Evolutionary conservation across 1,140 invertebrate genomes (phyloP), one percentile per base, ranked within the genome.

Genomic region (Hyles euphorbiae): DNA sequence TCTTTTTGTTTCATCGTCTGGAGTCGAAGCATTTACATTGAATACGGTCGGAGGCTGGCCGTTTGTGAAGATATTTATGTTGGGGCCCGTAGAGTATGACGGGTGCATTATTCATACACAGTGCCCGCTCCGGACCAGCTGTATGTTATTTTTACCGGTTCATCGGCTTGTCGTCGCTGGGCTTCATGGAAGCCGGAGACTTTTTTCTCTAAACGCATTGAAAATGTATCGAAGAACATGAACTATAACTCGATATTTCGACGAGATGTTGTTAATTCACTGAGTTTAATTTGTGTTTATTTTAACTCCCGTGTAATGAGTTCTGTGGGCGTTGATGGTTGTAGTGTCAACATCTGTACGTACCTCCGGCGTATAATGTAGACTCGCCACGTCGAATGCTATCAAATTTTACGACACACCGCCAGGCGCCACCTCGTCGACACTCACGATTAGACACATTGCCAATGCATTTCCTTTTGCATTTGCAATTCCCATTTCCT

Each of bases 1-100:
- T 88, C 60, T 78, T 88, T 88, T 88, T 88, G 83, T 88, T 88
- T 85, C 73, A 82, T 72, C 83, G 83, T 85, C 85, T 85, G 85
- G 73, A 78, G 71, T 76, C 78, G 81, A 68, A 63, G 73, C 81
- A 87, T 87, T 88, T 84, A 88, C 85, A 87, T 88, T 88, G 81
- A 88, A 88, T 88, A 81, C 72, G 74, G 72, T 80, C 76, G 77
- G 82, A 79, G 80, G 81, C 80, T 79, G 83, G 69, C 60, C 71
- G 74, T 69, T 81, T 65, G 74, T 74, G 59, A 67, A 61, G 78
- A 83, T 87, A 86, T 88, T 88, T 88, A 88, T 88, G 81, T 82
- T 71, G 75, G 74, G 79, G 70, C 75, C 67, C 72, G 78, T 65
- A 48, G 72, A 73, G 79, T 82, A 86, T 86, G 85, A 88, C 83